Conservation (phyloP, 2,113 vertebrate species). For the Sebastes schlegelii region DNA sequence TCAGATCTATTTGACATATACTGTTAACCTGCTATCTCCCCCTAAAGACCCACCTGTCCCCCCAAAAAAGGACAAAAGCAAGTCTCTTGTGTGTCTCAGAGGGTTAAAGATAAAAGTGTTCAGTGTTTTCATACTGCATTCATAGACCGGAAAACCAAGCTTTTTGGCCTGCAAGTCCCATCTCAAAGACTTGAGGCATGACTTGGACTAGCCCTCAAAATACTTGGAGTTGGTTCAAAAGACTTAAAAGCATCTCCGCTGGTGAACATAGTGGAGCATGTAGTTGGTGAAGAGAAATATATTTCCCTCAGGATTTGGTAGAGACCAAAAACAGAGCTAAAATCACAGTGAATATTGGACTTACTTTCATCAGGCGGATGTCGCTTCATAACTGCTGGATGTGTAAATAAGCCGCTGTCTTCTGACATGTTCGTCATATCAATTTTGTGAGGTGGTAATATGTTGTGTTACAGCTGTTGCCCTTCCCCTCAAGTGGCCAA, state of each 20-base stretch:
- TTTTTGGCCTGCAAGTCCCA: neutral
- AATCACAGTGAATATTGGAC: neutral
- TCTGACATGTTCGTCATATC: neutral
- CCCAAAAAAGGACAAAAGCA: too few species aligned
- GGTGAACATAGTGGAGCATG: neutral
- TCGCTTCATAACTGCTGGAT: neutral
- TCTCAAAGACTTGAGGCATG: too few species aligned
- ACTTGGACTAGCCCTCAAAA: too few species aligned
- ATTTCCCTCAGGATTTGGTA: neutral
- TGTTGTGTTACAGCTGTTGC: neutral
- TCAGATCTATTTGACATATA: too few species aligned
- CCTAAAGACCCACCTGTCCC: too few species aligned
- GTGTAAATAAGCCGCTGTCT: neutral
- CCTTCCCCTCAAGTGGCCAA: neutral
- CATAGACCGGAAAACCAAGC: neutral
- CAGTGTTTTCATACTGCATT: neutral
- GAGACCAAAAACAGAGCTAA: too few species aligned
- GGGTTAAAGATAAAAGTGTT: too few species aligned
- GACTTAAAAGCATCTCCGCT: neutral
- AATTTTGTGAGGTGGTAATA: too few species aligned
- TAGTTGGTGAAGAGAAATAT: neutral
- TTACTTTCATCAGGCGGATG: neutral
- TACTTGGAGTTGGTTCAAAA: neutral
- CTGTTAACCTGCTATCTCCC: too few species aligned
- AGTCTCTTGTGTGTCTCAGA: too few species aligned